Evolutionary conservation across 2,113 vertebrate genomes (phyloP).

Genomic region (Tychaedon coryphoeus): DNA sequence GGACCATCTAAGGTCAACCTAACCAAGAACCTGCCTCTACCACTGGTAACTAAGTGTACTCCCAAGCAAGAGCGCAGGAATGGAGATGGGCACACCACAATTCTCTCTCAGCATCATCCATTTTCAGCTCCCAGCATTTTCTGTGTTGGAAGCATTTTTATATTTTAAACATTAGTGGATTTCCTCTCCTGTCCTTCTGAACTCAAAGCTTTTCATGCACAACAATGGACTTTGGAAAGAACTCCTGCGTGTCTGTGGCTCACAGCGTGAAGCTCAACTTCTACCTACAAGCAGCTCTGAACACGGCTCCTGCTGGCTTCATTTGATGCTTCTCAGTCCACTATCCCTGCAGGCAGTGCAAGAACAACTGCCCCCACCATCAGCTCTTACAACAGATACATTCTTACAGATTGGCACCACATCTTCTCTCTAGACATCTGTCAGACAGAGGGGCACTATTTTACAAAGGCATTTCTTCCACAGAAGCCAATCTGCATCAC

Average conservation of each 20-base stretch:
- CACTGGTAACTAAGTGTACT: background rate
- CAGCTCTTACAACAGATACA: background rate
- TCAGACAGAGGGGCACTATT: background rate
- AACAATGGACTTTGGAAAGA: background rate
- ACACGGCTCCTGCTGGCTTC: background rate
- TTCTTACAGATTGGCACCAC: background rate
- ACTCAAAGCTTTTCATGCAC: background rate
- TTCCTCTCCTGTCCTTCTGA: background rate
- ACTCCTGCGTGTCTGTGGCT: background rate
- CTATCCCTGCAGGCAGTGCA: background rate
- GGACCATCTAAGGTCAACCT: background rate
- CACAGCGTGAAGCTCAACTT: background rate
- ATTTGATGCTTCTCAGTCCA: background rate
- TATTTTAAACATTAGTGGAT: background rate
- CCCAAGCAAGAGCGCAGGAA: background rate
- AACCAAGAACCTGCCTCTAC: background rate
- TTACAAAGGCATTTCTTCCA: background rate
- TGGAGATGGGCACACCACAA: background rate
- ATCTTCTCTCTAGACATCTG: background rate
- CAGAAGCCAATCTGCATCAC: background rate
- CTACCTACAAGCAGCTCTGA: background rate
- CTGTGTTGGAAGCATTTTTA: rapidly evolving
- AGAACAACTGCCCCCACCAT: background rate
- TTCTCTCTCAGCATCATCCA: background rate
- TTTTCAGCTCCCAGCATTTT: background rate